These are phyloP conservation scores for Sminthurides aquaticus DNA, from an alignment of 2,888 invertebrate species.

Conservation along the genomic window DNA sequence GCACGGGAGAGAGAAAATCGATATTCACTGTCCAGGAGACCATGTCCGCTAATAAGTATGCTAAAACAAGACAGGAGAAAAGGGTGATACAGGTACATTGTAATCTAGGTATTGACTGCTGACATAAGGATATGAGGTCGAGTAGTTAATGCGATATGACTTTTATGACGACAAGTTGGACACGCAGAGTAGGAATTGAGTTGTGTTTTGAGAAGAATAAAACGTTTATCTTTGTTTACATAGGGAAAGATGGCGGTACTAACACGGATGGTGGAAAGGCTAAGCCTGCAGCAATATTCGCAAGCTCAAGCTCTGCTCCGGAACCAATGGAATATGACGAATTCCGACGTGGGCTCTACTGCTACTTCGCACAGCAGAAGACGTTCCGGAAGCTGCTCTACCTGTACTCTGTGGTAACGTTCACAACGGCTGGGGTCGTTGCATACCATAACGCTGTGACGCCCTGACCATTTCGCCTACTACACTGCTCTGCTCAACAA, in stretches of 20 bases:
- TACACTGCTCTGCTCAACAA: slow-evolving; percentile 32
- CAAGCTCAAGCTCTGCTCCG: slow-evolving; percentile 29
- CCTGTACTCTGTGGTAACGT: slow-evolving; percentile 33
- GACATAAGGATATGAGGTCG: too few species aligned
- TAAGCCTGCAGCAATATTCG: slow-evolving; percentile 38
- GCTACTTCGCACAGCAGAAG: slow-evolving; percentile 36
- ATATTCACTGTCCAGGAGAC: too few species aligned
- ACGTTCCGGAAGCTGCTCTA: slow-evolving; percentile 36
- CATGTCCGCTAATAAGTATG: too few species aligned
- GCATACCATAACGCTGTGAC: slow-evolving; percentile 35
- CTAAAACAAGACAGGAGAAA: too few species aligned
- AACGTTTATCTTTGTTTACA: too few species aligned
- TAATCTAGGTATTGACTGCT: too few species aligned
- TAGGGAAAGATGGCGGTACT: slow-evolving; percentile 30
- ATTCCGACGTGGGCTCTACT: slow-evolving; percentile 40
- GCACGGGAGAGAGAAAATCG: too few species aligned
- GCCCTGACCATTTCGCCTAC: slow-evolving; percentile 36
- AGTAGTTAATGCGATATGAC: too few species aligned
- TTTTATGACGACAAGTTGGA: too few species aligned
- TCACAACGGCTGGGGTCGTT: slow-evolving; percentile 33
- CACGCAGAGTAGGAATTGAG: too few species aligned
- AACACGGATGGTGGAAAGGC: slow-evolving; percentile 25
- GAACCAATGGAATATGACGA: slow-evolving; percentile 41
- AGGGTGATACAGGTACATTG: too few species aligned
- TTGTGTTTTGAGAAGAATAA: too few species aligned